These are phyloP conservation scores for Shargacucullia verbasci DNA, from an alignment of 2,888 invertebrate species.

Conservation along the genomic window DNA sequence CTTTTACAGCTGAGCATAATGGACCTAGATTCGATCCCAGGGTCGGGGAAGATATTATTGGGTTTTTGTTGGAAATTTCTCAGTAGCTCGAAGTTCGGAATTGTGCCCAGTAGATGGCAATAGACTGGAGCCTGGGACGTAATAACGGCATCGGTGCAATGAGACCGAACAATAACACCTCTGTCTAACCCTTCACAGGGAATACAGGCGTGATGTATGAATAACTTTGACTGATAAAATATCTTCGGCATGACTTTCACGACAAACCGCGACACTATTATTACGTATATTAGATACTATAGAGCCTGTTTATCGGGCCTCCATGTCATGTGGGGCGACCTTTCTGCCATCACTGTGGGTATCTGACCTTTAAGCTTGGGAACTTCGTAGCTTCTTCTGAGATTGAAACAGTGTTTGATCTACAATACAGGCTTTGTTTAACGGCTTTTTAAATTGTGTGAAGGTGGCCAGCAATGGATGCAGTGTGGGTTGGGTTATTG, in stretches of 20 bases:
- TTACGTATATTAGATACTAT: constrained; percentile 31
- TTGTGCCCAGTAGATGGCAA: no score
- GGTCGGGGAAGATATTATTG: no score
- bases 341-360: no score
- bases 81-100: no score
- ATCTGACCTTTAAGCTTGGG: constrained; percentile 48
- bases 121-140: no score
- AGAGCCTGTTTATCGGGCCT: constrained; percentile 22
- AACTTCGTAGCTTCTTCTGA: constrained; percentile 22
- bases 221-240: background rate
- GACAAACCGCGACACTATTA: constrained; percentile 19
- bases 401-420: background rate
- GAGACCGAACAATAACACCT: no score
- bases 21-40: no score
- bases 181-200: no score
- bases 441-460: fast-evolving
- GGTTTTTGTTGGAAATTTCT: no score
- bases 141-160: no score
- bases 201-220: no score
- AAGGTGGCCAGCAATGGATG: background rate
- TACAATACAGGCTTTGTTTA: constrained; percentile 6
- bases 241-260: constrained; percentile 27
- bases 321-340: constrained; percentile 36
- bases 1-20: no score
- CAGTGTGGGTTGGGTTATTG: background rate